Percentiles rank a stretch among this genome's conserved stretches.
These are phyloP conservation scores for Paramuricea clavata DNA, from an alignment of 92 coral and sea anemone genomes.

Conservation along the genomic window DNA sequence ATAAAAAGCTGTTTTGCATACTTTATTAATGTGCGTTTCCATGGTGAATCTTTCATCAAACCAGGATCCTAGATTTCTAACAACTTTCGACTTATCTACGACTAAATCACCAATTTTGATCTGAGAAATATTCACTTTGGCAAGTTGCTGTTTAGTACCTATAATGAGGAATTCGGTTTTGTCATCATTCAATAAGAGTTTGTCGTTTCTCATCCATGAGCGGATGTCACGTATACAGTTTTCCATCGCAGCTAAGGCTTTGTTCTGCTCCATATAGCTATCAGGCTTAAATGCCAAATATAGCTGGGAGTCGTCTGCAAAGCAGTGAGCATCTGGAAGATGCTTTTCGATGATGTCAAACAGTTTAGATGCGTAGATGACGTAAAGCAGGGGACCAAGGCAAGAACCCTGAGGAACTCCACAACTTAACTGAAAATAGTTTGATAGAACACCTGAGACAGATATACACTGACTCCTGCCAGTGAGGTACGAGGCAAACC, in stretches of 20 bases:
- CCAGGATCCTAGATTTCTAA: constrained; percentile 10
- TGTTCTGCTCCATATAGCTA: too few relatives aligned
- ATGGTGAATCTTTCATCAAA: constrained; percentile 10
- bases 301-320: neutral
- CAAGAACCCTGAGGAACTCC: neutral
- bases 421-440: neutral
- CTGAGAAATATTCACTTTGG: constrained; percentile 7
- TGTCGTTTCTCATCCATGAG: too few relatives aligned
- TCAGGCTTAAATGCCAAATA: neutral
- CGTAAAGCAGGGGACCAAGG: too few relatives aligned
- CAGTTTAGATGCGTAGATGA: neutral
- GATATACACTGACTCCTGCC: neutral
- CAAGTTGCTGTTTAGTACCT: constrained; percentile 11
- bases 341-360: neutral
- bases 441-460: too few relatives aligned
- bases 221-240: too few relatives aligned
- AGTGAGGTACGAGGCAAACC: neutral
- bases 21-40: constrained; percentile 19
- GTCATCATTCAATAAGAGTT: too few relatives aligned
- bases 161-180: neutral
- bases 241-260: too few relatives aligned
- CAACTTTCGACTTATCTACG: neutral
- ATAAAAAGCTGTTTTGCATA: neutral
- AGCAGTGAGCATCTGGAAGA: neutral
- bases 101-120: constrained; percentile 2